phyloP scores from a whole-genome alignment of 2,888 invertebrate species.

The Sarcophaga carnaria region DNA sequence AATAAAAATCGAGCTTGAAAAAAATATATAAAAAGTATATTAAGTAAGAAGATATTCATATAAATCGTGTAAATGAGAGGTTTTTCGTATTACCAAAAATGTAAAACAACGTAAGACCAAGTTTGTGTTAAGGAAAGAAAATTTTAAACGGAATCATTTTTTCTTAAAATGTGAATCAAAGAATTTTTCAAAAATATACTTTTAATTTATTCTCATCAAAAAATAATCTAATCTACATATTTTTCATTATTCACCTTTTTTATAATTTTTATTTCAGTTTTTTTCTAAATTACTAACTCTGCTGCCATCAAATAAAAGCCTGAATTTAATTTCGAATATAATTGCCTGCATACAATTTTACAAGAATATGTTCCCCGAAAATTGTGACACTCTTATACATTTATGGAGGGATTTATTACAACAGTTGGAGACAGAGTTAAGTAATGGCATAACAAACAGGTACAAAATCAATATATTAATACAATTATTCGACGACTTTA shows the following conservation, averaged over 20 bases:
- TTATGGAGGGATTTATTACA: slow-evolving; percentile 71
- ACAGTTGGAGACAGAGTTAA: slow-evolving; percentile 58
- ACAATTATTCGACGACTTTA: slow-evolving; percentile 75
- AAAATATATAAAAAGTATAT: too few species aligned
- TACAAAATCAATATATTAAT: slow-evolving; percentile 73
- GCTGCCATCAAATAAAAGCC: slow-evolving; percentile 21
- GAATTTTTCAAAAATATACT: not conserved
- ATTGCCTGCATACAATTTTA: slow-evolving; percentile 75
- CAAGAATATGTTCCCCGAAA: slow-evolving; percentile 71
- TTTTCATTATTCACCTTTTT: not conserved
- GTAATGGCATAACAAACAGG: slow-evolving; percentile 49
- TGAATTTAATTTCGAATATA: slow-evolving; percentile 72
- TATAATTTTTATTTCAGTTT: slow-evolving; percentile 29
- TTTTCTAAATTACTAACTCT: slow-evolving; percentile 11
- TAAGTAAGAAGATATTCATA: too few species aligned
- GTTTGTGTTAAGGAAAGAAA: too few species aligned
- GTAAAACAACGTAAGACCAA: too few species aligned
- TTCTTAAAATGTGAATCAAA: not conserved
- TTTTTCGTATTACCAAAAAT: too few species aligned
- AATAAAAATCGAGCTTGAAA: too few species aligned
- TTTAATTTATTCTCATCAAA: not conserved
- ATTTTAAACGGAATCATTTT: too few species aligned
- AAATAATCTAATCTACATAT: not conserved
- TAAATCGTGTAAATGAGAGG: too few species aligned
- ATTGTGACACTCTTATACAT: slow-evolving; percentile 67